These are phyloP conservation scores for Sinocyclocheilus rhinocerous DNA, from an alignment of 2,113 vertebrate genomes.

Conservation along the genomic window DNA sequence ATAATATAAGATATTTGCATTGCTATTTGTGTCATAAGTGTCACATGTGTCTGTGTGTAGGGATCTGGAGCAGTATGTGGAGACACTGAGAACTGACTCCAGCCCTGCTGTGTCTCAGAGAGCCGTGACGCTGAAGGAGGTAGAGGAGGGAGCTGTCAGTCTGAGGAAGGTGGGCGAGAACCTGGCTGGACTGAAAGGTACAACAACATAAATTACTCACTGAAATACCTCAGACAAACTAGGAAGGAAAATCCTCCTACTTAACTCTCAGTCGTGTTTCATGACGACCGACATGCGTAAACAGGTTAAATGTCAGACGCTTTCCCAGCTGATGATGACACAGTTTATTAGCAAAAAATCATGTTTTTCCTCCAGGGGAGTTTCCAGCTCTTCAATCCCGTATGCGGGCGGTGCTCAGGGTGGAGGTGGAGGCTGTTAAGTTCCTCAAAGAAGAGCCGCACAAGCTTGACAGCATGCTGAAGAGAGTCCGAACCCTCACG, in stretches of 20 bases:
- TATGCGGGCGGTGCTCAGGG: slow-evolving; percentile 89
- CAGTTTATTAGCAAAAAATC: neutral
- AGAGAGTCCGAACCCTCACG: slow-evolving; percentile 88
- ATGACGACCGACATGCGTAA: neutral
- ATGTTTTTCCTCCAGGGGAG: slow-evolving; percentile 77
- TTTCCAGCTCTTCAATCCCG: slow-evolving; percentile 89
- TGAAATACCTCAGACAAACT: neutral
- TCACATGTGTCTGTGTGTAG: slow-evolving; percentile 66
- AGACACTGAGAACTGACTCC: slow-evolving; percentile 82
- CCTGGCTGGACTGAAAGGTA: slow-evolving; percentile 91
- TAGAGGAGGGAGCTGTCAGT: slow-evolving; percentile 91
- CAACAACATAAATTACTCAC: neutral
- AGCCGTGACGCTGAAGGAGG: slow-evolving; percentile 85
- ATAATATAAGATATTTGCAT: neutral
- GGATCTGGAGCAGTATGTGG: slow-evolving; percentile 89
- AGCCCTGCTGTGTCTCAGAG: slow-evolving; percentile 64
- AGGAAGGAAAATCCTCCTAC: neutral
- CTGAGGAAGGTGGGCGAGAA: slow-evolving; percentile 92
- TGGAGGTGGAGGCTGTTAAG: slow-evolving; percentile 94
- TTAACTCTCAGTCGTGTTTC: neutral
- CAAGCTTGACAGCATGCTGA: slow-evolving; percentile 93
- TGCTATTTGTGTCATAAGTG: neutral
- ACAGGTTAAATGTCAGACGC: neutral
- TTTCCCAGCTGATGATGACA: neutral
- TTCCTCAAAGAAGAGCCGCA: slow-evolving; percentile 97